Percentiles rank a stretch among this genome's conserved stretches.
phyloP scores from a whole-genome alignment of 2,888 invertebrate species.

The Urechis unicinctus region DNA sequence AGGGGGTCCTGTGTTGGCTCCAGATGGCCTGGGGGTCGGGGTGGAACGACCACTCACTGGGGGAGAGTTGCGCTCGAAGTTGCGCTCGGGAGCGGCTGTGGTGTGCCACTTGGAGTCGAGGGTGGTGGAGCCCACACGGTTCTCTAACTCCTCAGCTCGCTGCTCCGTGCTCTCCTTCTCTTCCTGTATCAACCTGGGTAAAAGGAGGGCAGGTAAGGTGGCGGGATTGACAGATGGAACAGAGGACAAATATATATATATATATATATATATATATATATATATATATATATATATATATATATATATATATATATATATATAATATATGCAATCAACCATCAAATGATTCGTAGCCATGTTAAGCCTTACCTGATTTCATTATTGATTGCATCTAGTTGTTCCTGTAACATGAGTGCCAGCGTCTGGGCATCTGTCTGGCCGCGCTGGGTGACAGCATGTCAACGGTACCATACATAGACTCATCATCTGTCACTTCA shows the following conservation, averaged over 20 bases:
- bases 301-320: no score
- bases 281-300: no score
- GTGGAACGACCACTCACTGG: constrained; percentile 81
- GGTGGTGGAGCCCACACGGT: constrained; percentile 68
- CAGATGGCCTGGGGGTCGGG: constrained; percentile 51
- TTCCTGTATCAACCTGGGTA: constrained; percentile 65
- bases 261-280: no score
- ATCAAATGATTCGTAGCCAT: not conserved
- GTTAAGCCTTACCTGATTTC: constrained; percentile 70
- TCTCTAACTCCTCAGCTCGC: constrained; percentile 93
- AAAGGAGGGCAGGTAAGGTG: no score
- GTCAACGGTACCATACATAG: constrained; percentile 71
- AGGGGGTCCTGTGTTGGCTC: not conserved
- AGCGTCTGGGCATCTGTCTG: constrained; percentile 90
- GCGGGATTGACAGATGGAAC: no score
- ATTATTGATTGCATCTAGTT: constrained; percentile 98
- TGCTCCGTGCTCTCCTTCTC: constrained; percentile 83
- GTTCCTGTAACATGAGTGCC: constrained; percentile 98
- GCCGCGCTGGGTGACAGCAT: constrained; percentile 50
- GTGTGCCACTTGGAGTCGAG: constrained; percentile 68
- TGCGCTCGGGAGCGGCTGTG: constrained; percentile 66
- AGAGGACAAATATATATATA: no score
- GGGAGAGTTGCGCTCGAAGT: constrained; percentile 57
- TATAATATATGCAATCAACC: no score
- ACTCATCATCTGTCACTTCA: constrained; percentile 60